Evolutionary conservation across 2,888 invertebrate species (phyloP), one percentile per base, ranked within the genome.

Genomic region (Hirtodrosophila cameraria): DNA sequence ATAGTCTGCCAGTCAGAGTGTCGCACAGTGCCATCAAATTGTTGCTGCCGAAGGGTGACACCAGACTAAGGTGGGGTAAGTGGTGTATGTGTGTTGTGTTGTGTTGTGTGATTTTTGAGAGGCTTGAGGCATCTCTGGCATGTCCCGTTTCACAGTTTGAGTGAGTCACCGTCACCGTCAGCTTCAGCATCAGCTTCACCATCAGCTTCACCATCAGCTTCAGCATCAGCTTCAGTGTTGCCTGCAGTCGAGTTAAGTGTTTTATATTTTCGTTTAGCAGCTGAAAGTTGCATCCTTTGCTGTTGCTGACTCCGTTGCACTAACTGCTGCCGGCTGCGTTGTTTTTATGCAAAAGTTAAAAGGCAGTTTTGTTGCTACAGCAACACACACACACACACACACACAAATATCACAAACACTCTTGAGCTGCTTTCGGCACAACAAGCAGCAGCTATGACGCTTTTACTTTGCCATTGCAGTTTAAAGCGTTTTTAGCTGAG

Each of bases 231-330:
- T 9, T 35, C 41, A 42, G 27, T 28, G 59, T 35, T 59, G 59
- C 27, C 46, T 27, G 52, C 49, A 62, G 70, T 75, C 68, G 73
- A 82, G 82, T 87, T 82, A 82, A 82, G 82, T 82, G 82, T 82
- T 87, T 82, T 82, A 82, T 83, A 83, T 87, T 87, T 83, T 87
- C 83, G 87, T 87, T 87, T 87, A 86, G 86, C 77, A 76, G 71
- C 77, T 66, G 77, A 83, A 83, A 83, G 83, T 83, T 87, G 87
- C 83, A 83, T 83, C 83, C 83, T 83, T 75, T 57, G 23, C 58
- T 53, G 13, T 23, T 25, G 7, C 31, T 27, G 50, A 12, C 31
- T 43, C 45, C 68, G 52, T 30, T 46, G 43, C 54, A 75, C 83
- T 69, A 75, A 75, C 66, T 86, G 65, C 78, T 69, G 60, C 36